Evolutionary conservation across 2,113 vertebrate species (phyloP), one percentile per base, ranked within the genome.

Genomic region (Athene noctua): DNA sequence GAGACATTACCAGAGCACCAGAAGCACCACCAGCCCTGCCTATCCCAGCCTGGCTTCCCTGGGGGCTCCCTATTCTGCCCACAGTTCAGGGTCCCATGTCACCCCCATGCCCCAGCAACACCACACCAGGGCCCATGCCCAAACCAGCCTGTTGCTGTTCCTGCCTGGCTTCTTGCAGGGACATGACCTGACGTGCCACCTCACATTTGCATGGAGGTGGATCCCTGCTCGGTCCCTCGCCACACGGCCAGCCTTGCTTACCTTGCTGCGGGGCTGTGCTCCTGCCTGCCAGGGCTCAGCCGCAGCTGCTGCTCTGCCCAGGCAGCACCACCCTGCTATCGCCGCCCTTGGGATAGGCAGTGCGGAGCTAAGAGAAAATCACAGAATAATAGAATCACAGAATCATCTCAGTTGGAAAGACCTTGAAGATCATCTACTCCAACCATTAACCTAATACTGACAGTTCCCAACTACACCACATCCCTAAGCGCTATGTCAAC

Each of bases 281-380:
- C 25, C 21, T 10, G 30, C 21, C n/a, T 2, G 2, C 38, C 61
- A 9, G 58, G 63, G n/a, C 46, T 9, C 4, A 3, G 30, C 15
- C 10, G 57, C 3, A 1, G 46, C 38, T 0, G 2, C 11, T 1
- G 7, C 46, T 40, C 20, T 17, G 36, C 13, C 15, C 54, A 13
- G 13, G 9, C 2, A 8, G 14, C 7, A 15, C 26, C 32, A 40
- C 3, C 10, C 32, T 2, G 7, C 12, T 32, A 9, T 36, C 3
- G 0, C n/a, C 4, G 0, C 16, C 47, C 46, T 32, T 34, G 11
- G 34, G 8, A 66, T 20, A 30, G 12, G 8, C 15, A 20, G 29
- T 0, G 5, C 0, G 0, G 38, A 2, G 8, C 13, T 6, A 32
- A 15, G 32, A 61, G 10, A 18, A 77, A 57, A 86, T 0, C 44